These are phyloP conservation scores for Sinocyclocheilus anshuiensis DNA, from an alignment of 2,113 vertebrate genomes.

Conservation along the genomic window DNA sequence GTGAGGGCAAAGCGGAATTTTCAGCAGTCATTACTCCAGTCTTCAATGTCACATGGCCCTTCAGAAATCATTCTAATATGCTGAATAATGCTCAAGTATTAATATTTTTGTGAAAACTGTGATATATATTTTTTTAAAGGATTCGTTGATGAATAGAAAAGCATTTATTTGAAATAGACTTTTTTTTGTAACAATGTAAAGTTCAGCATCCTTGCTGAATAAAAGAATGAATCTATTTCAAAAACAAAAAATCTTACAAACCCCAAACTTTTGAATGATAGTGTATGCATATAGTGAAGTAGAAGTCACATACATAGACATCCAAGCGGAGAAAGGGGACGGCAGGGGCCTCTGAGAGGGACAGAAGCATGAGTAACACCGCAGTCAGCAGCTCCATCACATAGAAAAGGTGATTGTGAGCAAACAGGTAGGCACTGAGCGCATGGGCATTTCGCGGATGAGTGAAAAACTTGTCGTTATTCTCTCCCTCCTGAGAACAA, in stretches of 20 bases:
- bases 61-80: no score
- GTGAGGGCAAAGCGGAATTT: no score
- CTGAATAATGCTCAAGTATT: no score
- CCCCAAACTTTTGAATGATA: background rate
- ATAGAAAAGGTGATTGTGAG: slow-evolving; percentile 96
- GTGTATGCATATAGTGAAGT: background rate
- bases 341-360: slow-evolving; percentile 91
- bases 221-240: background rate
- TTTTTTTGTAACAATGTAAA: background rate
- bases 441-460: slow-evolving; percentile 91
- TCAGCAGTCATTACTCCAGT: no score
- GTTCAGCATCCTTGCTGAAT: background rate
- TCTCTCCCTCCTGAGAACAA: slow-evolving; percentile 88
- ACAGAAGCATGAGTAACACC: slow-evolving; percentile 89
- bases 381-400: slow-evolving; percentile 93
- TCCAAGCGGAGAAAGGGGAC: slow-evolving; percentile 92
- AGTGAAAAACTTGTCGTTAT: slow-evolving; percentile 98
- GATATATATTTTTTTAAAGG: no score
- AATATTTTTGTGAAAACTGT: no score
- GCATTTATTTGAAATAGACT: no score
- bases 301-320: slow-evolving; percentile 81
- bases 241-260: background rate
- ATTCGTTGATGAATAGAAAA: no score
- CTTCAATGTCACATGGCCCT: no score
- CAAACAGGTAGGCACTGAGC: slow-evolving; percentile 94